Evolutionary conservation across 1,140 invertebrate species (phyloP).

Genomic region (Plodia interpunctella): DNA sequence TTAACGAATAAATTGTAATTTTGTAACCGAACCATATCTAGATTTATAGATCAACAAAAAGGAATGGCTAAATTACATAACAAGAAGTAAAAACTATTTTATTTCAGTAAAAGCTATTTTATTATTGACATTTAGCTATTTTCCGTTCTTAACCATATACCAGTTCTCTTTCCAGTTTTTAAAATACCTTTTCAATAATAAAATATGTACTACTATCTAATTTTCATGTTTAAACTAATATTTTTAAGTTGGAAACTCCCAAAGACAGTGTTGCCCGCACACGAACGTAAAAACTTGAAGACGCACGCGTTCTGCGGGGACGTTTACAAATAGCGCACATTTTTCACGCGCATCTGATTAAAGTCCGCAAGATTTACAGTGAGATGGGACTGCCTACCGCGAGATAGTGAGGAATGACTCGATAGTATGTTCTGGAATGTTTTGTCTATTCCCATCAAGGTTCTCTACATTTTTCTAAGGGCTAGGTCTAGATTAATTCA

Average conservation of each 20-base stretch:
- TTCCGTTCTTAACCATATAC: too few relatives aligned
- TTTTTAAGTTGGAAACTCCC: not conserved
- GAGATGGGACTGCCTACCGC: constrained; percentile 19
- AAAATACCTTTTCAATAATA: too few relatives aligned
- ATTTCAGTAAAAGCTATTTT: too few relatives aligned
- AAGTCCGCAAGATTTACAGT: constrained; percentile 34
- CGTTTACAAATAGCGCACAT: constrained; percentile 39
- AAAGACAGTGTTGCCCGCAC: not conserved
- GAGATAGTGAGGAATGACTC: constrained; percentile 5
- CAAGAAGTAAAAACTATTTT: too few relatives aligned
- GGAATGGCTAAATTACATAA: too few relatives aligned
- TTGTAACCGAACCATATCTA: too few relatives aligned
- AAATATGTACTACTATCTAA: not conserved
- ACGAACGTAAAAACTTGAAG: constrained; percentile 13
- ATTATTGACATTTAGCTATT: too few relatives aligned
- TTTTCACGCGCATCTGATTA: constrained; percentile 46
- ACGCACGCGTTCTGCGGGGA: constrained; percentile 27
- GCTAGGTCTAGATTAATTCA: too few relatives aligned
- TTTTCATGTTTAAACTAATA: not conserved
- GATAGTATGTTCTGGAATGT: not conserved
- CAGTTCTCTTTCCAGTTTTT: too few relatives aligned
- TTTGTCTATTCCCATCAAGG: not conserved
- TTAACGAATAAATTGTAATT: too few relatives aligned
- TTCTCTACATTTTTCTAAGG: too few relatives aligned
- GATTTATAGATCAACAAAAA: too few relatives aligned